Conservation (phyloP, 2,797 vertebrate genomes). For the Parauchenoglanis punctatus region DNA sequence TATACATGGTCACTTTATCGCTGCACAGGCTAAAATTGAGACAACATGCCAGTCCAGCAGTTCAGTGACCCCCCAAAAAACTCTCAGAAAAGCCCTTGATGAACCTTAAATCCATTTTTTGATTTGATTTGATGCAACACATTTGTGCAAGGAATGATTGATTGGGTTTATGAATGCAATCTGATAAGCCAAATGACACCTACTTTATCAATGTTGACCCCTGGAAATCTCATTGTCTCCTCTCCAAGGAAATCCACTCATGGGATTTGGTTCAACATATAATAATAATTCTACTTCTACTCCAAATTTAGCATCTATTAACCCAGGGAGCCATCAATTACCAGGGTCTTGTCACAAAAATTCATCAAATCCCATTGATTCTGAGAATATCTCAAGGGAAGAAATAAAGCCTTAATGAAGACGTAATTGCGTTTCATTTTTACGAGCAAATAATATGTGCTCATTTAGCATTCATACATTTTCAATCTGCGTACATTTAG, state of each 20-base stretch:
- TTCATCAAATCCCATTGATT: slow-evolving; percentile 20
- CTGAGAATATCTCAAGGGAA: slow-evolving; percentile 9
- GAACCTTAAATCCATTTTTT: neutral
- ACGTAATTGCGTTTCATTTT: slow-evolving; percentile 33
- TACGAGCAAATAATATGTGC: slow-evolving; percentile 31
- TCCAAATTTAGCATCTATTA: slow-evolving; percentile 9
- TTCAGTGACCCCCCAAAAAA: neutral
- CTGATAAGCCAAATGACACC: slow-evolving; percentile 28
- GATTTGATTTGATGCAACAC: slow-evolving; percentile 30
- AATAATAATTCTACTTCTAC: slow-evolving; percentile 41
- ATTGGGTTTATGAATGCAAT: slow-evolving; percentile 26
- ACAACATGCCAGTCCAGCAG: neutral
- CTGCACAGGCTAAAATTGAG: slow-evolving; percentile 22
- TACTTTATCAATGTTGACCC: slow-evolving; percentile 26
- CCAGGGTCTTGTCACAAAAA: neutral
- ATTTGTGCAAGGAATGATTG: slow-evolving; percentile 26
- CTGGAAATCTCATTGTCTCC: slow-evolving; percentile 31
- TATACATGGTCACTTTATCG: slow-evolving; percentile 1
- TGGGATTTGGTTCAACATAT: slow-evolving; percentile 22
- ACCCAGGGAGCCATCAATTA: slow-evolving; percentile 25
- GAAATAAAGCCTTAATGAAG: slow-evolving; percentile 26
- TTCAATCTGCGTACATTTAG: slow-evolving; percentile 23
- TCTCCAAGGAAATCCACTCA: neutral
- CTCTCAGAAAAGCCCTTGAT: neutral
- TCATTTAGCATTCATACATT: slow-evolving; percentile 43